These are phyloP conservation scores for Toxotes chatareus DNA, from an alignment of 2,113 vertebrate species.

Conservation along the genomic window DNA sequence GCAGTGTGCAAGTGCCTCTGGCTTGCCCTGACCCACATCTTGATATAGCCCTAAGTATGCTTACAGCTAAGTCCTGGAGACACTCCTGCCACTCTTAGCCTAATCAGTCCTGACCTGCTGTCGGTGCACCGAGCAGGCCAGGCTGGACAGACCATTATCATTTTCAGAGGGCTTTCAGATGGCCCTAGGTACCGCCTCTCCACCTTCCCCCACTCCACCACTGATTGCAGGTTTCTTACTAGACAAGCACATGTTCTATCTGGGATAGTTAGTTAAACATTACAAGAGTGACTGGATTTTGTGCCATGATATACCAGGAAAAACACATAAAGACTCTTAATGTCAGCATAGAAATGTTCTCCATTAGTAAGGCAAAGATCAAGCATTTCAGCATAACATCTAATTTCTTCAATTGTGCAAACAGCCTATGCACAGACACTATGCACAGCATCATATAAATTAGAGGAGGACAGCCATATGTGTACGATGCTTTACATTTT, in stretches of 20 bases:
- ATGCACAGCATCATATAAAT: not conserved
- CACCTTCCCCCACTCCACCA: slow-evolving; percentile 54
- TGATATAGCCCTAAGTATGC: slow-evolving; percentile 88
- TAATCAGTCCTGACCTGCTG: slow-evolving; percentile 85
- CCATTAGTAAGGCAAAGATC: not conserved
- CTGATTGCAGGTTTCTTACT: slow-evolving; percentile 62
- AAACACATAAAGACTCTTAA: not conserved
- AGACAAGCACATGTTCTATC: slow-evolving; percentile 53
- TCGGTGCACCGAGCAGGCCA: slow-evolving; percentile 58
- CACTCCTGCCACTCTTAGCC: slow-evolving; percentile 83
- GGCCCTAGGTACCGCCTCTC: slow-evolving; percentile 38
- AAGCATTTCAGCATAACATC: not conserved
- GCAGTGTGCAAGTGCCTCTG: slow-evolving; percentile 79
- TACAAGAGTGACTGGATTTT: slow-evolving; percentile 57
- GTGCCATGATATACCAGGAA: slow-evolving; percentile 16
- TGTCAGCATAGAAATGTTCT: slow-evolving; percentile 5
- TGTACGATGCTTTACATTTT: not conserved
- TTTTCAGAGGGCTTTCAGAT: slow-evolving; percentile 66
- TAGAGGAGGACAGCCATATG: too few relatives aligned
- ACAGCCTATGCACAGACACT: not conserved
- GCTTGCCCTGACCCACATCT: slow-evolving; percentile 86
- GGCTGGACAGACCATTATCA: slow-evolving; percentile 73
- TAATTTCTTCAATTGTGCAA: not conserved
- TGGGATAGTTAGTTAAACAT: slow-evolving; percentile 72
- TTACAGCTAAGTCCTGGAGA: slow-evolving; percentile 86